These are phyloP conservation scores for Leucoptera coffeella DNA, from an alignment of 2,888 invertebrate genomes.

Conservation along the genomic window DNA sequence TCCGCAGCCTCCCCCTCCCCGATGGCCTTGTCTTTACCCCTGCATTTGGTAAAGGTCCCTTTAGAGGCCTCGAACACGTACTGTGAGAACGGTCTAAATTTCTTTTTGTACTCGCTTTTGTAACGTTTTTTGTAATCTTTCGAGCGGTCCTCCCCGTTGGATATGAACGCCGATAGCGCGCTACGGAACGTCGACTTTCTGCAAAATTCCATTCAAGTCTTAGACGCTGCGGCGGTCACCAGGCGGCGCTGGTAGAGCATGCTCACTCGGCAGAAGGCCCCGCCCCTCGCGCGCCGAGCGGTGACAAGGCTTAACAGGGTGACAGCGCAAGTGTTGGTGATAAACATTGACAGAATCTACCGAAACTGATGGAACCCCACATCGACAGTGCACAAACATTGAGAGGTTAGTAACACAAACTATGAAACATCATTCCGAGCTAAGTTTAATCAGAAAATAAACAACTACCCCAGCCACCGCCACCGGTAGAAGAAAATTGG, in stretches of 20 bases:
- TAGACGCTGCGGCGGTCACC: too few species aligned
- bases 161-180: constrained; percentile 53
- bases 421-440: constrained; percentile 47
- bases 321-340: constrained; percentile 32
- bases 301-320: too few species aligned
- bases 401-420: constrained; percentile 13
- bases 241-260: constrained; percentile 9
- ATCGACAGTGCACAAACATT: constrained; percentile 30
- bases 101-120: constrained; percentile 76
- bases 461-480: constrained; percentile 51
- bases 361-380: constrained; percentile 42
- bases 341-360: constrained; percentile 47
- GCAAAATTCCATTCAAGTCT: constrained; percentile 50
- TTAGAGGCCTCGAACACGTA: constrained; percentile 70
- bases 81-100: constrained; percentile 75
- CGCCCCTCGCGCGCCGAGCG: too few species aligned
- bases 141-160: constrained; percentile 56
- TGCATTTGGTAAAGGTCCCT: constrained; percentile 59
- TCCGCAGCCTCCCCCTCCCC: constrained; percentile 35
- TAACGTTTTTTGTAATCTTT: constrained; percentile 61
- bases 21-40: constrained; percentile 57
- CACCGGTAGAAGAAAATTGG: constrained; percentile 14
- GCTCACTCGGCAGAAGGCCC: too few species aligned
- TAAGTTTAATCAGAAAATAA: constrained; percentile 31
- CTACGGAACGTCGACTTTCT: constrained; percentile 56